Conservation (phyloP, 1,140 invertebrate species). For the Papilio polyxenes region DNA sequence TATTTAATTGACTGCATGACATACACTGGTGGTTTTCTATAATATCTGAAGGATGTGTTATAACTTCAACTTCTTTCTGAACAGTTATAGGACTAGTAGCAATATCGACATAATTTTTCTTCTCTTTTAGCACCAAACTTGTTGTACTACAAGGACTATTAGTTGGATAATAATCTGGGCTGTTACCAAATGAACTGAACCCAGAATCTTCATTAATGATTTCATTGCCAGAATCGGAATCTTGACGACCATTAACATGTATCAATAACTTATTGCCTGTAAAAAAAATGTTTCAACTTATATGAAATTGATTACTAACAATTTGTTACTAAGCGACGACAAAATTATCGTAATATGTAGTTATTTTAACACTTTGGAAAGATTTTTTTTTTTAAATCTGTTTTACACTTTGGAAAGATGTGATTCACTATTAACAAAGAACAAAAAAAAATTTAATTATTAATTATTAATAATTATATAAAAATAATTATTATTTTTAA, state of each 20-base stretch:
- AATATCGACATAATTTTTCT: not conserved
- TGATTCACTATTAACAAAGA: no score
- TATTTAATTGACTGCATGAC: conserved; percentile 45
- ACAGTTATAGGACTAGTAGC: conserved; percentile 14
- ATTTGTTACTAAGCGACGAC: not conserved
- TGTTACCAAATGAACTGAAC: conserved; percentile 54
- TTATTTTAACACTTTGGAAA: no score
- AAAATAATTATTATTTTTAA: no score
- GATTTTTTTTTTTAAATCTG: no score
- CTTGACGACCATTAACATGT: conserved; percentile 46
- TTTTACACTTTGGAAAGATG: no score
- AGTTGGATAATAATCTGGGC: conserved; percentile 31
- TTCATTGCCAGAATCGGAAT: conserved; percentile 59
- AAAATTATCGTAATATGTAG: no score
- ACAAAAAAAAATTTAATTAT: no score
- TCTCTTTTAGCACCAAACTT: not conserved
- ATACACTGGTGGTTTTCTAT: conserved; percentile 54
- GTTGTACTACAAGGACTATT: conserved; percentile 33
- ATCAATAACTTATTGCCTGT: conserved; percentile 20
- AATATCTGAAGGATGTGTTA: not conserved
- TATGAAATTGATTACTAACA: not conserved
- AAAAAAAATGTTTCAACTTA: not conserved
- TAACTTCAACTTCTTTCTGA: not conserved
- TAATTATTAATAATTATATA: no score
- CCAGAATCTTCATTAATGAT: conserved; percentile 68